Evolutionary conservation across 2,888 invertebrate species (phyloP).

Genomic region (Scaptodrosophila latifasciaeformis): DNA sequence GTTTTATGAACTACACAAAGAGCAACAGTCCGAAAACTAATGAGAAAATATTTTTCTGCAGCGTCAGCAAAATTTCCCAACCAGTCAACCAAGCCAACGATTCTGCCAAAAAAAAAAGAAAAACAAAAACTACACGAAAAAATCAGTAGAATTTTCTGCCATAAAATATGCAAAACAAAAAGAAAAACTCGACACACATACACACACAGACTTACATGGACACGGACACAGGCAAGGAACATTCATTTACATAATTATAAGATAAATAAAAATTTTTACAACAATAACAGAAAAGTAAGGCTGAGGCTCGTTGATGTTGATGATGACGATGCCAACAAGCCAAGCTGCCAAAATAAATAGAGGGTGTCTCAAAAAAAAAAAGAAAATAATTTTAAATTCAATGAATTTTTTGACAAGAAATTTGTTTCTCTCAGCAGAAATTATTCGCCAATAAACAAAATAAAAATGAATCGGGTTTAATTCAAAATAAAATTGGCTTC

Average conservation of each 20-base stretch:
- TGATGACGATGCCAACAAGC: conserved; percentile 14
- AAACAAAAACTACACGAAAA: conserved; percentile 44
- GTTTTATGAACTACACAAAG: too few relatives aligned
- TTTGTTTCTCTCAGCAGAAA: too few relatives aligned
- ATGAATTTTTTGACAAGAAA: too few relatives aligned
- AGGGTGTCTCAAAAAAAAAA: too few relatives aligned
- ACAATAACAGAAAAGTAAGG: conserved; percentile 42
- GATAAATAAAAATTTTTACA: conserved; percentile 63
- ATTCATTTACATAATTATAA: conserved; percentile 63
- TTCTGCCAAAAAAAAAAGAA: conserved; percentile 7
- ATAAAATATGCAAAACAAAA: conserved; percentile 29
- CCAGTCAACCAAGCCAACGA: too few relatives aligned
- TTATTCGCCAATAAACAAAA: too few relatives aligned
- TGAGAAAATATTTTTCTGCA: too few relatives aligned
- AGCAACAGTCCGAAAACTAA: too few relatives aligned
- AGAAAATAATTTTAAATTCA: too few relatives aligned
- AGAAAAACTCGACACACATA: conserved; percentile 9
- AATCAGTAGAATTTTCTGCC: conserved; percentile 6
- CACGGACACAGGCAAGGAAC: conserved; percentile 2
- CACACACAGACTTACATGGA: conserved; percentile 10
- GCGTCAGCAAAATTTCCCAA: too few relatives aligned
- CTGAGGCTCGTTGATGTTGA: conserved; percentile 1
- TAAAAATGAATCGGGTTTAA: too few relatives aligned
- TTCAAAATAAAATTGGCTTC: too few relatives aligned
- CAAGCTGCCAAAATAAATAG: conserved; percentile 6